Evolutionary conservation across 2,888 invertebrate genomes (phyloP).

Genomic region (Mallateleia sp.): DNA sequence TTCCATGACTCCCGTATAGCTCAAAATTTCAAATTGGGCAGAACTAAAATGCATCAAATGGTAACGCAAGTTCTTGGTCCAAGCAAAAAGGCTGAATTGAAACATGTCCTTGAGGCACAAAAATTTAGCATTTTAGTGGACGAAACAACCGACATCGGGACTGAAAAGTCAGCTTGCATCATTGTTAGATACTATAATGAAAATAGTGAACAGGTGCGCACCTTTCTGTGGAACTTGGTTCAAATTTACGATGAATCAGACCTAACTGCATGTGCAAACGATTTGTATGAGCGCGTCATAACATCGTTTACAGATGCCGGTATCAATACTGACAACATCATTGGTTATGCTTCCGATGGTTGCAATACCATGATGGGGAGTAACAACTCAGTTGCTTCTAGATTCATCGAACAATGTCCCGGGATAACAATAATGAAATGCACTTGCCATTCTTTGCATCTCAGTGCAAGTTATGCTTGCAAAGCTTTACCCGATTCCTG

Average conservation of each 20-base stretch:
- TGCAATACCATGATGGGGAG: conserved; percentile 82
- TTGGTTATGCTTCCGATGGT: conserved; percentile 83
- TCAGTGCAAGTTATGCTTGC: conserved; percentile 85
- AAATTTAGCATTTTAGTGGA: conserved; percentile 71
- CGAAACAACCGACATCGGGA: conserved; percentile 82
- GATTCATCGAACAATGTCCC: conserved; percentile 49
- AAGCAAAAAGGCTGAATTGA: not conserved
- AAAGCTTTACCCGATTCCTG: conserved; percentile 79
- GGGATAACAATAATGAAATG: conserved; percentile 83
- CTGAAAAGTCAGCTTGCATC: conserved; percentile 74
- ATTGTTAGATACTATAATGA: conserved; percentile 78
- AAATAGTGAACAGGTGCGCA: conserved; percentile 40
- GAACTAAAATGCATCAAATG: no score
- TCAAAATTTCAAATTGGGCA: no score
- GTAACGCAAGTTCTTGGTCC: no score
- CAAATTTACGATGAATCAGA: conserved; percentile 42
- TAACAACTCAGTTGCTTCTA: conserved; percentile 82
- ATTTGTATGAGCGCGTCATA: conserved; percentile 55
- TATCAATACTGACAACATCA: conserved; percentile 79
- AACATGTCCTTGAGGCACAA: not conserved
- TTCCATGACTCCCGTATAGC: no score
- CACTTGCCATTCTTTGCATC: conserved; percentile 84
- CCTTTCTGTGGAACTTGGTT: conserved; percentile 76
- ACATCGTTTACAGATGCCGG: conserved; percentile 60
- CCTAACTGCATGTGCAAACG: not conserved